Conservation (phyloP, 2,888 invertebrate genomes). For the Caenorhabditis japonica region DNA sequence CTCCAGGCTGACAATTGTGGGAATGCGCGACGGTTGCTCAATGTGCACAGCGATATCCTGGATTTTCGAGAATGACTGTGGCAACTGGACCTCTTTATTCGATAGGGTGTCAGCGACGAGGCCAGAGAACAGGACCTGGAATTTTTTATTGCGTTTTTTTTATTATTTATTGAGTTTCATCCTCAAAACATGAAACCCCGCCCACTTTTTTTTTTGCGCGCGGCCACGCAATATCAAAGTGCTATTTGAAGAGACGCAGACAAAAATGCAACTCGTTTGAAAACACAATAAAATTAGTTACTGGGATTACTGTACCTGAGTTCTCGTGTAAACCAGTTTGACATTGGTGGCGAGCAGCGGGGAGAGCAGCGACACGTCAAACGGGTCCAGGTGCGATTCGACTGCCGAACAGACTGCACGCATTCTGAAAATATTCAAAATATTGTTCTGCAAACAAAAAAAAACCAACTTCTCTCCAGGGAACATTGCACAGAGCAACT, state of each 20-base stretch:
- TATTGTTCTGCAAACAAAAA: neutral
- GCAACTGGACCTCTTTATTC: conserved; percentile 51
- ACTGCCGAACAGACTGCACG: conserved; percentile 24
- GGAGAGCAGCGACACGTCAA: conserved; percentile 59
- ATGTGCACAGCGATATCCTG: conserved; percentile 55
- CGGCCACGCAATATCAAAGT: no score
- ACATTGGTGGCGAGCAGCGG: conserved; percentile 60
- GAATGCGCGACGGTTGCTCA: conserved; percentile 55
- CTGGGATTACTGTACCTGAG: no score
- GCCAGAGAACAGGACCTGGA: conserved; percentile 48
- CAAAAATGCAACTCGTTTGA: no score
- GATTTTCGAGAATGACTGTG: conserved; percentile 41
- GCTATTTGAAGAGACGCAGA: no score
- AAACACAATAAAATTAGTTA: no score
- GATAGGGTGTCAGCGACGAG: conserved; percentile 53
- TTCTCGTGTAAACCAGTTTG: conserved; percentile 54
- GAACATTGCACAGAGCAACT: conserved; percentile 52
- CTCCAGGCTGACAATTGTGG: conserved; percentile 58
- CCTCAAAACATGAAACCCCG: no score
- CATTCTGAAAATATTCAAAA: conserved; percentile 37
- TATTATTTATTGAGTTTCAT: no score
- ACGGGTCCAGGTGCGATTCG: conserved; percentile 62
- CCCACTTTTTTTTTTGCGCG: no score
- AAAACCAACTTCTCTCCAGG: conserved; percentile 35
- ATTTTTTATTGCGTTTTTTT: no score